Evolutionary conservation across 1,140 invertebrate genomes (phyloP), one percentile per base, ranked within the genome.

Genomic region (Pantala flavescens): DNA sequence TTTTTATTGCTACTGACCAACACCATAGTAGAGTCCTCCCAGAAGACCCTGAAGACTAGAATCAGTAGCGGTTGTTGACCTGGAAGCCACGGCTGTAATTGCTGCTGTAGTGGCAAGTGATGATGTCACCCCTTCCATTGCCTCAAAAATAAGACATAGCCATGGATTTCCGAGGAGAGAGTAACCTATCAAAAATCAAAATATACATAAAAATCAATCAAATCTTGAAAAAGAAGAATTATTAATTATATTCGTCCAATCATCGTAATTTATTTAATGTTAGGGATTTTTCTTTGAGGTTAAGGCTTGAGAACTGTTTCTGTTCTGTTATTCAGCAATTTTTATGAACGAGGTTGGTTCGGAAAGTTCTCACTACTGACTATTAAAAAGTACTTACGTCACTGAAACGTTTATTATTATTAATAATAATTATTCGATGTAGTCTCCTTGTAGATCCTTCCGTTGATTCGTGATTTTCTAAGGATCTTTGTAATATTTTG

Each of bases 51-150:
- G 92, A 75, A 94, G 88, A 14, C 91, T 93, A 21, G 90, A 91
- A 77, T 94, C 90, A 0, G 93, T 93, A 1, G 91, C 89, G n/a
- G 87, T 87, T 2, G 91, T 92, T 14, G 91, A 91, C 2, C 94
- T 84, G 76, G 89, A 88, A 5, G 90, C 91, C 0, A 91, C 91
- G 79, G 94, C 94, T 24, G 91, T 93, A 5, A 93, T 90, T 12
- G 91, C 91, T 0, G 93, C 91, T 0, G 92, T 93, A 81, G 92
- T 91, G 77, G 91, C 89, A 71, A 96, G 82, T 19, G 91, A 91
- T 76, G 91, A 90, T n/a, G 93, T 94, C 72, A 95, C 88, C 0
- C 89, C 90, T 85, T 95, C 93, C 81, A 94, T 85, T 14, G 90
- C 89, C 83, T 96, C 94, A 79, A 94, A 93, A 36, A 92, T 86